phyloP scores from a whole-genome alignment of 2,797 vertebrate genomes.

The Carapus acus region DNA sequence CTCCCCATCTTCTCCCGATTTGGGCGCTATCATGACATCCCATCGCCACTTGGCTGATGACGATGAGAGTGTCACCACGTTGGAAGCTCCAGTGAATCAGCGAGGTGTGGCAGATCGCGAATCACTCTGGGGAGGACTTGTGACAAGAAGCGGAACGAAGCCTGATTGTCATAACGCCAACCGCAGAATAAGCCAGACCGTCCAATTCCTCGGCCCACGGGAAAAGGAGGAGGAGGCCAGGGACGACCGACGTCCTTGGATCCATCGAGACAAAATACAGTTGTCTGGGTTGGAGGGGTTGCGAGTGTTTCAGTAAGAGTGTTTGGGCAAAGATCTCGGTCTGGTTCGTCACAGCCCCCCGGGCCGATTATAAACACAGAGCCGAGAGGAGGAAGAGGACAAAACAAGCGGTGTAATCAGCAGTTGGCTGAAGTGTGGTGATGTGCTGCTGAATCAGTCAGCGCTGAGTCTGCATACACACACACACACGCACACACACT shows the following conservation, averaged over 20 bases:
- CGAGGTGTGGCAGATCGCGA: slow-evolving; percentile 25
- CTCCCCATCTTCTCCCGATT: slow-evolving; percentile 20
- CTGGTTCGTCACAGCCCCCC: slow-evolving; percentile 36
- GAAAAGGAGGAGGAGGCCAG: slow-evolving; percentile 3
- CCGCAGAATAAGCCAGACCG: slow-evolving; percentile 45
- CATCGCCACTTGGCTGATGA: slow-evolving; percentile 14
- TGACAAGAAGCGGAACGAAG: slow-evolving; percentile 51
- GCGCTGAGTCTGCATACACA: slow-evolving; percentile 35
- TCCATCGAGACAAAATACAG: slow-evolving; percentile 26
- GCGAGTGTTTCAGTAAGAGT: slow-evolving; percentile 30
- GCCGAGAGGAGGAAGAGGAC: slow-evolving; percentile 45
- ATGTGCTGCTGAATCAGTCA: slow-evolving; percentile 47
- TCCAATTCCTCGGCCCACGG: slow-evolving; percentile 3
- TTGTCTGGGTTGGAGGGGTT: no score
- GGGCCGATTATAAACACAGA: slow-evolving; percentile 48
- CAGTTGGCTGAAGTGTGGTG: slow-evolving; percentile 45
- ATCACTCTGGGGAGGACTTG: slow-evolving; percentile 42
- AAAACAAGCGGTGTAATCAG: slow-evolving; percentile 67
- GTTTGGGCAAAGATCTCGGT: slow-evolving; percentile 41
- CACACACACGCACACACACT: slow-evolving; percentile 8
- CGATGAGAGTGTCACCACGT: slow-evolving; percentile 12
- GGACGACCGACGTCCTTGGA: slow-evolving; percentile 26
- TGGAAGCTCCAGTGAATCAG: slow-evolving; percentile 32
- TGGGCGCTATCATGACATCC: slow-evolving; percentile 28
- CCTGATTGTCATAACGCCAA: slow-evolving; percentile 54